Evolutionary conservation across 2,113 vertebrate species (phyloP).

Genomic region (Aspiorhynchus laticeps): DNA sequence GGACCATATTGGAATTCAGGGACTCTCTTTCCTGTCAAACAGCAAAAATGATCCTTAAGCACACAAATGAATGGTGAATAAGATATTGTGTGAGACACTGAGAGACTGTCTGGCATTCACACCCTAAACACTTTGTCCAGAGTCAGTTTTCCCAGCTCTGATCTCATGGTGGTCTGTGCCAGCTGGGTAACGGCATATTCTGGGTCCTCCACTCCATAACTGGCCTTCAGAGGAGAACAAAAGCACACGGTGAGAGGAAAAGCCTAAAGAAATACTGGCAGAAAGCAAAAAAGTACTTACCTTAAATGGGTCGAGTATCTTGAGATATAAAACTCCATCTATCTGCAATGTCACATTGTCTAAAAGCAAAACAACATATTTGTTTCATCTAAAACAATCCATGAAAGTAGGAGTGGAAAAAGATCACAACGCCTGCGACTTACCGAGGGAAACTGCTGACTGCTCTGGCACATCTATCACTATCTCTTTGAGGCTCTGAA

Average conservation of each 20-base stretch:
- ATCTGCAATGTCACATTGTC: conserved; percentile 97
- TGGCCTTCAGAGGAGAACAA: conserved; percentile 73
- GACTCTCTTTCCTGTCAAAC: conserved; percentile 88
- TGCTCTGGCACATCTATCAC: conserved; percentile 98
- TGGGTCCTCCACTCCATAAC: conserved; percentile 96
- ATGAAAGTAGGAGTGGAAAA: background rate
- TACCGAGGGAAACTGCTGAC: conserved; percentile 91
- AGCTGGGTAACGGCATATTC: conserved; percentile 96
- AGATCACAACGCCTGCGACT: conserved; percentile 50
- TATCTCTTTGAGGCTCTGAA: conserved; percentile 97
- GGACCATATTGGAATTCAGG: conserved; percentile 90
- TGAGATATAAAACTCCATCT: conserved; percentile 93
- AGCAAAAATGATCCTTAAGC: background rate
- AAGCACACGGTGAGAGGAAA: background rate
- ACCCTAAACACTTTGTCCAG: conserved; percentile 97
- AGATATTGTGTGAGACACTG: background rate
- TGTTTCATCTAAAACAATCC: background rate
- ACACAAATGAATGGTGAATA: background rate
- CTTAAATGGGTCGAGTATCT: conserved; percentile 95
- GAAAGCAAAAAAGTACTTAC: conserved; percentile 65
- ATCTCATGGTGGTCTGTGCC: conserved; percentile 98
- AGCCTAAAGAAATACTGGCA: background rate
- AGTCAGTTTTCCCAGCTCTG: conserved; percentile 93
- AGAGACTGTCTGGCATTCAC: conserved; percentile 39
- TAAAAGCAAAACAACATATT: conserved; percentile 55